phyloP scores from a whole-genome alignment of 64 coral and sea anemone genomes.

The Anthopleura sola region DNA sequence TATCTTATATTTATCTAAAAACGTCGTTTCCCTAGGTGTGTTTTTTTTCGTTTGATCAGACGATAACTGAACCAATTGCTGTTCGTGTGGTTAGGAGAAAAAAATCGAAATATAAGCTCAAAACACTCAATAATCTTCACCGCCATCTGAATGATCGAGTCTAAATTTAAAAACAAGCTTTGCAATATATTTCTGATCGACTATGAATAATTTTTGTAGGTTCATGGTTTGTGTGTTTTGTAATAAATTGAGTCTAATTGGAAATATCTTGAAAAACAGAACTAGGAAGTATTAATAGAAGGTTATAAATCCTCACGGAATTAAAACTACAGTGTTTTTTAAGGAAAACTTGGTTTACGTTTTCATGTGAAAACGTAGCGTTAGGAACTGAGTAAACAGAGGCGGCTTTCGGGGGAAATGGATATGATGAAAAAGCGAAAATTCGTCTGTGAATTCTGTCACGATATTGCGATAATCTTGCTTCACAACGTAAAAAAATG shows the following conservation, averaged over 20 bases:
- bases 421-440: neutral
- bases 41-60: neutral
- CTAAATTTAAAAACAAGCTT: neutral
- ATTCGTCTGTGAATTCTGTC: neutral
- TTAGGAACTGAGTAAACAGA: neutral
- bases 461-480: neutral
- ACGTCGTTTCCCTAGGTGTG: neutral
- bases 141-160: neutral
- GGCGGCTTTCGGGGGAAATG: neutral
- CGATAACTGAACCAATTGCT: neutral
- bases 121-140: neutral
- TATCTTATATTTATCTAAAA: slow-evolving; percentile 2
- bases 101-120: slow-evolving; percentile 16
- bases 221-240: neutral
- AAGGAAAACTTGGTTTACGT: neutral
- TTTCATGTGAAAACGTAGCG: neutral
- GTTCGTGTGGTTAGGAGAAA: neutral
- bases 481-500: neutral
- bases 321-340: too few relatives aligned
- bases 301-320: neutral
- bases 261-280: neutral
- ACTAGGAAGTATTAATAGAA: neutral
- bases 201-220: neutral
- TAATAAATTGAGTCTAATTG: neutral
- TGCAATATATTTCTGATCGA: neutral